Base-by-base conservation (phyloP, 2,888 invertebrate genomes). In the Pasiphila rectangulata region DNA sequence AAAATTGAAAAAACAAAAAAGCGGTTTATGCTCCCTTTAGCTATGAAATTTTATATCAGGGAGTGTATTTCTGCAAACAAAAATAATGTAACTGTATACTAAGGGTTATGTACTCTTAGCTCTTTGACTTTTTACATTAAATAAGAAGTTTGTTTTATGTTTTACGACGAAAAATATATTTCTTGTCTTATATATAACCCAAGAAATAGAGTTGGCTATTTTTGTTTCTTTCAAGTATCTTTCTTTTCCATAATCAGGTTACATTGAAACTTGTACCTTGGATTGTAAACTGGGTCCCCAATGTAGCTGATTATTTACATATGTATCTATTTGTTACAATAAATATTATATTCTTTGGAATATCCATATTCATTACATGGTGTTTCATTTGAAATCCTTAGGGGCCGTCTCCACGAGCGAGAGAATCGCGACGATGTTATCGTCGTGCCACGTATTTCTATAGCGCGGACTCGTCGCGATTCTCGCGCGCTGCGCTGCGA, bases 61-160 rank as follows among this genome's bases (percentile, higher is more conserved):
- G 75, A 70, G 79, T 83, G 79, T 75, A 79, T 69, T 70, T 81
- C 82, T 73, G 62, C 87, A 83, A 80, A 85, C 82, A 88, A 88
- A 86, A 87, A 88, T 72, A 85, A 72, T 62, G 87, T 72, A 87
- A 87, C 87, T 83, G 74, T 83, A 75, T 64, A 24, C 68, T 72
- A 74, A 72, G 74, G 75, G 74, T 74, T 69, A 63, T 68, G 61
- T 68, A 72, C 69, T 64, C 51, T 74, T 67, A 72, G 67, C 75
- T 79, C 72, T 73, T 74, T 73, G 70, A 83, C 79, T 83, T 83
- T 84, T 82, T 83, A 83, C 76, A 83, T 75, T 77, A 77, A 85
- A 79, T 75, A 75, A 74, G 81, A 79, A 80, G 78, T 81, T 74
- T 76, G 72, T 67, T 80, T 83, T 83, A 74, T 76, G 77, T 82